Percentiles rank a stretch among this genome's conserved stretches.
These are phyloP conservation scores for Pogonus chalceus DNA, from an alignment of 1,140 invertebrate species.

Conservation along the genomic window DNA sequence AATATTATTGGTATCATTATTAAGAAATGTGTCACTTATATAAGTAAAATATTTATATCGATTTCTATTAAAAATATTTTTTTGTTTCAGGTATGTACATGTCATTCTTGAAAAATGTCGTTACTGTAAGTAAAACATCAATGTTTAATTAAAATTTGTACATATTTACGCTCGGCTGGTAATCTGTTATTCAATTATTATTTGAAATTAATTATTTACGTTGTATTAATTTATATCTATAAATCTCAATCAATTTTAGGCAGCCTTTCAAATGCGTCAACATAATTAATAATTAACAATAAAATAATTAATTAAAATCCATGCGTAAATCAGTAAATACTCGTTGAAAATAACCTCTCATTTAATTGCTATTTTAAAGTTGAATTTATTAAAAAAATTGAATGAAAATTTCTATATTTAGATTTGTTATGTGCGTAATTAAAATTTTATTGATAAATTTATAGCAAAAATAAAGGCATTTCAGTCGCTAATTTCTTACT, in stretches of 20 bases:
- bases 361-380: too few species aligned
- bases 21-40: too few species aligned
- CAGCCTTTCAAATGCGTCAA: background rate
- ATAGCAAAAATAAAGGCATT: background rate
- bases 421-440: background rate
- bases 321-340: background rate
- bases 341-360: too few species aligned
- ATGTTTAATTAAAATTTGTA: background rate
- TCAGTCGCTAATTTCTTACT: background rate
- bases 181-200: background rate
- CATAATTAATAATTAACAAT: background rate
- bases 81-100: background rate
- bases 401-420: too few species aligned
- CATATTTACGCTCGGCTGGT: background rate
- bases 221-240: background rate
- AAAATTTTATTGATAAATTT: background rate
- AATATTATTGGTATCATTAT: too few species aligned
- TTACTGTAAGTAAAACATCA: background rate
- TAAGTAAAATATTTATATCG: too few species aligned
- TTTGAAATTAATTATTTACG: background rate
- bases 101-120: background rate
- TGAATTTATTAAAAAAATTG: too few species aligned
- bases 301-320: slow-evolving; percentile 2
- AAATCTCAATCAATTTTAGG: background rate
- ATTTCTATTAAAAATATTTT: too few species aligned